phyloP scores from a whole-genome alignment of 2,888 invertebrate species.

The Carcina quercana region DNA sequence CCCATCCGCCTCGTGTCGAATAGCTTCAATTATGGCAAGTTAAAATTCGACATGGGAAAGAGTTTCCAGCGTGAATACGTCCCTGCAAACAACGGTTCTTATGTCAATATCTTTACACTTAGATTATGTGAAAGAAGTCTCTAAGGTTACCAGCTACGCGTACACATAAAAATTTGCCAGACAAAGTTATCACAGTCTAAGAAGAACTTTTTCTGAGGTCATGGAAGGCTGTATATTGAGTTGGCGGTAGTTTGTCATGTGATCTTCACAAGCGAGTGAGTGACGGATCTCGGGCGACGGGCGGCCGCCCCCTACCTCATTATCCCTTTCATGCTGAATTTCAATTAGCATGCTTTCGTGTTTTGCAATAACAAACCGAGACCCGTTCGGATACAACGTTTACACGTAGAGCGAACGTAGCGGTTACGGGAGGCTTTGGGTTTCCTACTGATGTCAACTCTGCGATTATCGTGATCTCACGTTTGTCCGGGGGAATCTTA shows the following conservation, averaged over 20 bases:
- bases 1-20: constrained; percentile 59
- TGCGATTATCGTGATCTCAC: no score
- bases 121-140: no score
- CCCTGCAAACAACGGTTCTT: background rate
- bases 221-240: constrained; percentile 1
- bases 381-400: constrained; percentile 36
- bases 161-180: background rate
- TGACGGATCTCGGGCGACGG: constrained; percentile 35
- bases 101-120: no score
- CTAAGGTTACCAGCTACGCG: background rate
- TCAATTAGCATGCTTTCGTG: constrained; percentile 68
- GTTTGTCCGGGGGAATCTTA: no score
- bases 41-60: constrained; percentile 45
- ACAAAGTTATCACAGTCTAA: background rate
- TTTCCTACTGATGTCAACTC: no score
- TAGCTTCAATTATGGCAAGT: constrained; percentile 54
- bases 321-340: constrained; percentile 74
- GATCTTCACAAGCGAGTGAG: constrained; percentile 36
- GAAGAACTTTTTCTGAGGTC: no score
- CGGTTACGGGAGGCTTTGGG: background rate
- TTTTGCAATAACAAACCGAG: constrained; percentile 61
- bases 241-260: constrained; percentile 29
- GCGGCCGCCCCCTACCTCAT: constrained; percentile 46
- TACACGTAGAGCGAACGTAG: constrained; percentile 1
- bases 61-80: constrained; percentile 23